Conservation (phyloP, 1,140 invertebrate genomes). For the Bombyx mori region DNA sequence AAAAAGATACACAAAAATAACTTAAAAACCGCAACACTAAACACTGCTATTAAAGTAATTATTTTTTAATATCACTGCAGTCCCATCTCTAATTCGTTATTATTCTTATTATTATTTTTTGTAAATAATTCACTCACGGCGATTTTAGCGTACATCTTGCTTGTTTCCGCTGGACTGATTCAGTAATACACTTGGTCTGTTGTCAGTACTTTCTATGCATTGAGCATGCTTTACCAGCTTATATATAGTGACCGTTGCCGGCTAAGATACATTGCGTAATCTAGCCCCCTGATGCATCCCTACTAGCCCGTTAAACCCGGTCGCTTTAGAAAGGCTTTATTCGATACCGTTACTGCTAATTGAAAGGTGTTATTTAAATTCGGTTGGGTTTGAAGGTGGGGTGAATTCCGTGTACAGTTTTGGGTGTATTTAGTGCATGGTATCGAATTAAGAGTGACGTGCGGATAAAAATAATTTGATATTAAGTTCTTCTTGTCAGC, state of each 20-base stretch:
- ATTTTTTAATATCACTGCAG: neutral
- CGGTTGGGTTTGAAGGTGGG: slow-evolving; percentile 48
- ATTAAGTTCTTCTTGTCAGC: no score
- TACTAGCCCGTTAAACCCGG: slow-evolving; percentile 47
- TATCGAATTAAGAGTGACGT: neutral
- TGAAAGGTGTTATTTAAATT: slow-evolving; percentile 28
- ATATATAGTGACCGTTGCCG: slow-evolving; percentile 41
- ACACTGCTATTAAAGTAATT: neutral
- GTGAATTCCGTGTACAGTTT: slow-evolving; percentile 13
- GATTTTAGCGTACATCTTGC: slow-evolving; percentile 65
- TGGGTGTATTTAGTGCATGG: slow-evolving; percentile 5
- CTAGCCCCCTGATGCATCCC: slow-evolving; percentile 57
- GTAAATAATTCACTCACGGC: slow-evolving; percentile 42
- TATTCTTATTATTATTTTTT: neutral
- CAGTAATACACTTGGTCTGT: slow-evolving; percentile 44
- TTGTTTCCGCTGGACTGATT: slow-evolving; percentile 55
- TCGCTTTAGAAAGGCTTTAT: slow-evolving; percentile 43
- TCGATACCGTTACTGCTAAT: neutral
- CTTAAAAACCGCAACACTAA: neutral
- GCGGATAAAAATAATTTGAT: no score
- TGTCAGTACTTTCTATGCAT: slow-evolving; percentile 50
- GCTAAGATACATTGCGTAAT: slow-evolving; percentile 54
- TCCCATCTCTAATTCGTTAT: neutral
- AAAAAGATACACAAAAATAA: slow-evolving; percentile 9
- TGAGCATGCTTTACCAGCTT: slow-evolving; percentile 43